These are phyloP conservation scores for Rousettus madagascariensis DNA, from an alignment of 2,797 vertebrate genomes.

Conservation along the genomic window DNA sequence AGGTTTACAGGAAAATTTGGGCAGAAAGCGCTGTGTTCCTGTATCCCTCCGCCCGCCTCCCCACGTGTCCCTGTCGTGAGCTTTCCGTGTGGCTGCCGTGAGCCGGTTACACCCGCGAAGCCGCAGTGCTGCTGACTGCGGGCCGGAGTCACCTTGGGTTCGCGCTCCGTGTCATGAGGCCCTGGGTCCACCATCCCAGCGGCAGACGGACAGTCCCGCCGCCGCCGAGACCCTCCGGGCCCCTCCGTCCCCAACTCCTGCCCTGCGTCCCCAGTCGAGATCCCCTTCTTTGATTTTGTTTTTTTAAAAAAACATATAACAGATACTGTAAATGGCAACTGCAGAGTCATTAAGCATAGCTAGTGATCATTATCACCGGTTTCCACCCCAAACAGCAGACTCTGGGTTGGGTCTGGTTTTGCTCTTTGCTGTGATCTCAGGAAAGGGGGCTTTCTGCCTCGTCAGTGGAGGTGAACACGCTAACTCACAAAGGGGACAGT, in stretches of 20 bases:
- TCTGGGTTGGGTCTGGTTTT: neutral
- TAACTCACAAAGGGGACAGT: neutral
- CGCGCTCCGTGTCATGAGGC: neutral
- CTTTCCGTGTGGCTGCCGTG: accelerated
- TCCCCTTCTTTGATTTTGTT: neutral
- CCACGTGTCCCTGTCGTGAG: too few relatives aligned
- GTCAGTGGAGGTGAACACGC: neutral
- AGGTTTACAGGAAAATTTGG: neutral
- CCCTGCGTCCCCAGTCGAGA: too few relatives aligned
- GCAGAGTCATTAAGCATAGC: neutral
- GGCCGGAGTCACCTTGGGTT: neutral
- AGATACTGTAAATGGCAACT: neutral
- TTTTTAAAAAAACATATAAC: neutral
- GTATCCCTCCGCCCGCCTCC: accelerated
- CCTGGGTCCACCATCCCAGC: accelerated
- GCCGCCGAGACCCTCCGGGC: too few relatives aligned
- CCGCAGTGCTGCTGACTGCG: neutral
- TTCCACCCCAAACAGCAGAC: neutral
- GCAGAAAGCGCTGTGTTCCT: neutral
- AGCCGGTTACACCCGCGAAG: too few relatives aligned
- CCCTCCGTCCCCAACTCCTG: too few relatives aligned
- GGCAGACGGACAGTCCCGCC: neutral
- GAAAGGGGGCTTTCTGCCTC: neutral
- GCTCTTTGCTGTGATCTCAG: neutral
- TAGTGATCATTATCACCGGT: neutral